phyloP scores from a whole-genome alignment of 2,797 vertebrate species.

The Phyllotis vaccarum region DNA sequence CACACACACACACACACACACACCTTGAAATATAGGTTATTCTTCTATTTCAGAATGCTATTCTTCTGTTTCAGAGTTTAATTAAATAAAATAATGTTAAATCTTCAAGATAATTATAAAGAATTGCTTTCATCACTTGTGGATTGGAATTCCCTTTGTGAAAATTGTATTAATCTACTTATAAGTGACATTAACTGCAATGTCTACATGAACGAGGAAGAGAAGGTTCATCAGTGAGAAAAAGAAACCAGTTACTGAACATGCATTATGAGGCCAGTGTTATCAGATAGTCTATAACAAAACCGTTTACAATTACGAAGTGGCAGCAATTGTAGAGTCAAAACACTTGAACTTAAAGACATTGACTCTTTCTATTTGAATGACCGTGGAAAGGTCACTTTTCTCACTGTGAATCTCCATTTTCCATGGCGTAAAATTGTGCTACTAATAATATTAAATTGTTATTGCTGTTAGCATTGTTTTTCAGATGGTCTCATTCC shows the following conservation, averaged over 20 bases:
- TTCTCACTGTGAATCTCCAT: not conserved
- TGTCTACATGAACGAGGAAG: not conserved
- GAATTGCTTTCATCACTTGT: not conserved
- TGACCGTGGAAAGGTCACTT: not conserved
- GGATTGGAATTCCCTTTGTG: not conserved
- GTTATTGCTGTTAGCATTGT: not conserved
- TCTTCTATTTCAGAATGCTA: not conserved
- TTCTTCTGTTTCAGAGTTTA: not conserved
- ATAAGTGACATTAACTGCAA: not conserved
- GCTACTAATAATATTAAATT: not conserved
- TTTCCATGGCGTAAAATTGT: not conserved
- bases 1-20: too few species aligned
- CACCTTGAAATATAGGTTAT: not conserved
- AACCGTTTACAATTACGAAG: not conserved
- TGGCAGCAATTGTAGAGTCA: not conserved
- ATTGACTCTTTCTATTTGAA: not conserved
- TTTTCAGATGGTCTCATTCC: not conserved
- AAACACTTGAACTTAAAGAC: not conserved
- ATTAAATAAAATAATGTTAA: not conserved
- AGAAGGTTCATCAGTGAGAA: not conserved
- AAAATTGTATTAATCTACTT: not conserved
- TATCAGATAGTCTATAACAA: not conserved
- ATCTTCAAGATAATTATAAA: not conserved
- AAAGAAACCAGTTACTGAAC: not conserved
- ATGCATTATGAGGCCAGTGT: not conserved